Percentiles rank a stretch among this genome's conserved stretches.
These are phyloP conservation scores for Tipula unca DNA, from an alignment of 2,888 invertebrate species.

Conservation along the genomic window DNA sequence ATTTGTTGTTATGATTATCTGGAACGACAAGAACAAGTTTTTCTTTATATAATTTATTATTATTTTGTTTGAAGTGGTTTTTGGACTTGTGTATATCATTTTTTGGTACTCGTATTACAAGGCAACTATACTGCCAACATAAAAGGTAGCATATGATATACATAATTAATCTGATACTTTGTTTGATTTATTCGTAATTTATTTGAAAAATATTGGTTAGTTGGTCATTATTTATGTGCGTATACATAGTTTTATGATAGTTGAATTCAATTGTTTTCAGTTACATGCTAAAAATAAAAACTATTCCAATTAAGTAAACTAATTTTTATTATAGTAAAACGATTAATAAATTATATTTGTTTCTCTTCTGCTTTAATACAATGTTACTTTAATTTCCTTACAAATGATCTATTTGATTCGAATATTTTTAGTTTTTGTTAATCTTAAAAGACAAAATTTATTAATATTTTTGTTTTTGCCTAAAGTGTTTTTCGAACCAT, in stretches of 20 bases:
- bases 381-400: background rate
- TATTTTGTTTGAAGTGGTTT: background rate
- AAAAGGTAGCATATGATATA: background rate
- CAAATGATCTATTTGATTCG: background rate
- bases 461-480: background rate
- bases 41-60: background rate
- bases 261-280: background rate
- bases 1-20: constrained; percentile 9
- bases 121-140: background rate
- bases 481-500: background rate
- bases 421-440: background rate
- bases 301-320: too few species aligned
- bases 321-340: background rate
- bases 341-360: background rate
- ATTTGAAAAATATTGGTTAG: background rate
- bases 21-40: background rate
- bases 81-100: background rate
- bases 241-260: too few species aligned
- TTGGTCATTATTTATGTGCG: background rate
- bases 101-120: background rate
- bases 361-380: background rate
- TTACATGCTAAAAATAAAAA: background rate
- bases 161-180: background rate
- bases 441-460: background rate
- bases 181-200: background rate